These are phyloP conservation scores for Dasyprocta punctata DNA, from an alignment of 2,113 vertebrate species.

Conservation along the genomic window DNA sequence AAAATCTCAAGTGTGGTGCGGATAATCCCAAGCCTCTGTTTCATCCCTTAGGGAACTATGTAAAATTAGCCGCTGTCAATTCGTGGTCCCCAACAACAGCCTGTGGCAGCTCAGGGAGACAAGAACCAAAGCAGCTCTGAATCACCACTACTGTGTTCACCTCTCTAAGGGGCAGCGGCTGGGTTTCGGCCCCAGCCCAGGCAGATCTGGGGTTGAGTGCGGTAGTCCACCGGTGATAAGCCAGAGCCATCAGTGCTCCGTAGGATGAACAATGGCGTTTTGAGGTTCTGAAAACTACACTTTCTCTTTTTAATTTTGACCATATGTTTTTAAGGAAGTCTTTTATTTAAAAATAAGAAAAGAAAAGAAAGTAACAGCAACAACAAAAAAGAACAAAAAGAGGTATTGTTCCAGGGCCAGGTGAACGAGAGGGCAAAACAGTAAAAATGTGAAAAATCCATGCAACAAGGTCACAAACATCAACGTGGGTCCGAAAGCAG, in stretches of 20 bases:
- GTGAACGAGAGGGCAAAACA: neutral
- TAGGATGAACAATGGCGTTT: neutral
- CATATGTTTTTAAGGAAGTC: constrained; percentile 35
- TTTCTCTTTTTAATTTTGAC: neutral
- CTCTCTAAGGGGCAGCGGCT: neutral
- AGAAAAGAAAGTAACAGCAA: neutral
- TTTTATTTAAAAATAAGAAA: neutral
- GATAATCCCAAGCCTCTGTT: too few species aligned
- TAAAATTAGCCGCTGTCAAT: too few species aligned
- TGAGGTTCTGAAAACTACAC: neutral
- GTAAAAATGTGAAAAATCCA: neutral
- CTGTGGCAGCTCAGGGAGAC: neutral
- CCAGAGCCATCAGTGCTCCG: neutral
- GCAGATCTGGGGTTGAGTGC: neutral
- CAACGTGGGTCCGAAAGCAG: neutral
- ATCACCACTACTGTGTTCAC: neutral
- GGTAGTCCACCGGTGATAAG: neutral
- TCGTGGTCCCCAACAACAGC: neutral
- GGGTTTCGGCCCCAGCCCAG: neutral
- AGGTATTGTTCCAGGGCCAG: constrained; percentile 41
- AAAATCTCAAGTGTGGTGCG: too few species aligned
- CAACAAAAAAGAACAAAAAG: neutral
- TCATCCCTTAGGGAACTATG: too few species aligned
- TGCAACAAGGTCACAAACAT: neutral
- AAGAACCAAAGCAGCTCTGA: neutral